Evolutionary conservation across 2,888 invertebrate species (phyloP).

Genomic region (Bhutanitis thaidina): DNA sequence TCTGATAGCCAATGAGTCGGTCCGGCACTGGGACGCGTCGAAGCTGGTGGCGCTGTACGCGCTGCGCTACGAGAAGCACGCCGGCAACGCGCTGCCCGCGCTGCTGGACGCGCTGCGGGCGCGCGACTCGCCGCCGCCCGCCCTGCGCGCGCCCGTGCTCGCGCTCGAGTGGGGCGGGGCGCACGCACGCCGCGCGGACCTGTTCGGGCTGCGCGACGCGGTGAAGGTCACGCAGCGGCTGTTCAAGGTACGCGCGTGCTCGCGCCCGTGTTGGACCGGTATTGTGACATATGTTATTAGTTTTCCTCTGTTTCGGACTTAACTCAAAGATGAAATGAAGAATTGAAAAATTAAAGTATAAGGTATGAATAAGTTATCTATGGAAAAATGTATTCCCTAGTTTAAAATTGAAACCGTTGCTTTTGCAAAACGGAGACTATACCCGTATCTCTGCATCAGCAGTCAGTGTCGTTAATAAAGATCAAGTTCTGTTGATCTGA

Average conservation of each 20-base stretch:
- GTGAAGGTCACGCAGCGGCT: slow-evolving; percentile 94
- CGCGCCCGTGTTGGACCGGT: background rate
- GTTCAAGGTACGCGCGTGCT: slow-evolving; percentile 81
- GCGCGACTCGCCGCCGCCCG: slow-evolving; percentile 84
- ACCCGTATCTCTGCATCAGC: no score
- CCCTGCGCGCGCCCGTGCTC: slow-evolving; percentile 82
- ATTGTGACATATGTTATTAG: no score
- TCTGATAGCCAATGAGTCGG: slow-evolving; percentile 86
- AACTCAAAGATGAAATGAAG: no score
- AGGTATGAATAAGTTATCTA: no score
- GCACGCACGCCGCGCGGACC: slow-evolving; percentile 88
- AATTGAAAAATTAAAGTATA: no score
- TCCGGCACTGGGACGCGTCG: slow-evolving; percentile 88
- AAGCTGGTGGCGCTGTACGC: slow-evolving; percentile 96
- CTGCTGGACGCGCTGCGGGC: slow-evolving; percentile 87
- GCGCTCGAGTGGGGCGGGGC: slow-evolving; percentile 92
- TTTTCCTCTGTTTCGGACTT: no score
- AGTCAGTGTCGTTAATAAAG: no score
- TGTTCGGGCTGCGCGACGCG: slow-evolving; percentile 91
- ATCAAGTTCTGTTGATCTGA: no score
- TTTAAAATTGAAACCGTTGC: no score
- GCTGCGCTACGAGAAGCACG: slow-evolving; percentile 94
- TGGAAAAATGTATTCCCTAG: no score
- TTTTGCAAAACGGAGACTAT: no score
- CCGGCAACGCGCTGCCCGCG: slow-evolving; percentile 86